These are phyloP conservation scores for Scytalopus superciliaris DNA, from an alignment of 2,113 vertebrate species.

Conservation along the genomic window DNA sequence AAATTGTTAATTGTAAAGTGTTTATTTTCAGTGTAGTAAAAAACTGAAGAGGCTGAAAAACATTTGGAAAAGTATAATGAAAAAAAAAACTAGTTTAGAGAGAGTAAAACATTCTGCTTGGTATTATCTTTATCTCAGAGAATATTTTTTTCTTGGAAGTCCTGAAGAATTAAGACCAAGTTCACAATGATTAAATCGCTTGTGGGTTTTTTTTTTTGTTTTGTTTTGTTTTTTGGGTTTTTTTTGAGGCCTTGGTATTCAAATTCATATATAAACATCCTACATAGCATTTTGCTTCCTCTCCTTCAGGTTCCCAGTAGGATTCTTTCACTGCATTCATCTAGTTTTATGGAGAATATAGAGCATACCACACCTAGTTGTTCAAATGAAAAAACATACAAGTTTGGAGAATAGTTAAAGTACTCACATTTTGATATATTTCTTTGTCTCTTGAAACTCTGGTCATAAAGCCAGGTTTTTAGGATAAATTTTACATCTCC, in stretches of 20 bases:
- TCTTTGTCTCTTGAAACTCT: neutral
- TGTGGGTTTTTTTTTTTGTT: too few species aligned
- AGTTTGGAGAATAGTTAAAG: neutral
- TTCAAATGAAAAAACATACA: neutral
- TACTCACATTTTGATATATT: neutral
- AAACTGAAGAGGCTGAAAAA: neutral
- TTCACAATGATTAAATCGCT: neutral
- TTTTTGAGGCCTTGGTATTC: neutral
- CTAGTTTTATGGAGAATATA: neutral
- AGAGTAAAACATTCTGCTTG: neutral
- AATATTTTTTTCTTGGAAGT: neutral
- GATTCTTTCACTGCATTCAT: neutral
- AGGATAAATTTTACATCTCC: neutral
- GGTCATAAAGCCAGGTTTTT: neutral
- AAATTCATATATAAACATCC: neutral
- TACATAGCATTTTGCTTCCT: neutral
- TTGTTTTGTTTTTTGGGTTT: neutral
- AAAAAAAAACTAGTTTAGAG: neutral
- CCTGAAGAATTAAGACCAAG: neutral
- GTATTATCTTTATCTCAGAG: neutral
- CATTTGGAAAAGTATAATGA: neutral
- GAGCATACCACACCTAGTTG: neutral
- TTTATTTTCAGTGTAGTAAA: neutral
- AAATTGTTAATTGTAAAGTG: too few species aligned
- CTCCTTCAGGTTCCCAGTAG: neutral